Percentiles rank a stretch among this genome's conserved stretches.
phyloP scores from a whole-genome alignment of 1,140 invertebrate species.

The Odontomachus brunneus region DNA sequence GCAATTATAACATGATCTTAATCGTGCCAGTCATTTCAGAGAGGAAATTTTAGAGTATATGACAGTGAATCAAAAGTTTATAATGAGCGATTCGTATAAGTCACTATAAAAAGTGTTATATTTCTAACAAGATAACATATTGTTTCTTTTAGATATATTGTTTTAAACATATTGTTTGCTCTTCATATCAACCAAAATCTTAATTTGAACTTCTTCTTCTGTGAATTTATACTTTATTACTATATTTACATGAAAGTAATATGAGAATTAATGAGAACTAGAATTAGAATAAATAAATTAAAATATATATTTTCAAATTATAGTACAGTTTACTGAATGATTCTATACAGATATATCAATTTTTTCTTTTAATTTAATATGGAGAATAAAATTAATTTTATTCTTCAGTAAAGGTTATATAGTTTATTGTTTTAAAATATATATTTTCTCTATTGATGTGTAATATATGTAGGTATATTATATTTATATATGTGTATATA shows the following conservation, averaged over 20 bases:
- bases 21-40: too few species aligned
- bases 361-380: too few species aligned
- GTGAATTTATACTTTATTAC: too few species aligned
- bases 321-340: background rate
- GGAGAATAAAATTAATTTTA: background rate
- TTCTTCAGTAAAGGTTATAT: background rate
- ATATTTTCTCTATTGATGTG: background rate
- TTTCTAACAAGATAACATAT: background rate
- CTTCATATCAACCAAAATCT: background rate
- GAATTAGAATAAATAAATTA: constrained; percentile 3
- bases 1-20: too few species aligned
- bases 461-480: constrained; percentile 2
- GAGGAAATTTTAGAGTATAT: too few species aligned
- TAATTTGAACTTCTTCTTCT: constrained; percentile 1
- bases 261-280: background rate
- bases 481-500: background rate
- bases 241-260: background rate
- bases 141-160: too few species aligned
- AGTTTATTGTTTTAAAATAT: background rate
- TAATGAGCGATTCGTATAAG: background rate
- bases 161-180: background rate
- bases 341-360: too few species aligned
- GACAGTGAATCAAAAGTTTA: background rate
- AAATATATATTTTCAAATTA: constrained; percentile 33
- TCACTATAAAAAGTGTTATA: background rate